A percentile compares a stretch with the other conserved stretches of the same genome.
These are phyloP conservation scores for Kuschelorhynchus macadamiae DNA, from an alignment of 2,888 invertebrate genomes.

Conservation along the genomic window DNA sequence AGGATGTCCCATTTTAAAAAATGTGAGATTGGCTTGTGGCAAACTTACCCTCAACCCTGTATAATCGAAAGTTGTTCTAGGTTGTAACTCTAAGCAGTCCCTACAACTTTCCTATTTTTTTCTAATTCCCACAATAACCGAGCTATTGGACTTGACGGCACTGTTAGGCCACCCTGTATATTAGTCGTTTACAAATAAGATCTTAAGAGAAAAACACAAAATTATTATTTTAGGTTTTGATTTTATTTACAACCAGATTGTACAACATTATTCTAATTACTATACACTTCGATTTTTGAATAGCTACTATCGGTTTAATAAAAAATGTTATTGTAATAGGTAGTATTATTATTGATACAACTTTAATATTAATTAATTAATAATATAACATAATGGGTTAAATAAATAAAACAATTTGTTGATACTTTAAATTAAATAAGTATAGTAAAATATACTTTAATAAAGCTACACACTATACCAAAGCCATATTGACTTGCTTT, in stretches of 20 bases:
- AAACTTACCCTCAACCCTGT: no score
- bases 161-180: no score
- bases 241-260: slow-evolving; percentile 70
- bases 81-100: no score
- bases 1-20: no score
- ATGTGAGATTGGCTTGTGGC: no score
- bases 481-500: slow-evolving; percentile 17
- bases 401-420: slow-evolving; percentile 59
- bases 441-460: slow-evolving; percentile 43
- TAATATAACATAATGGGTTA: slow-evolving; percentile 59
- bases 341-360: slow-evolving; percentile 62
- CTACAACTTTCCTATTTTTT: no score
- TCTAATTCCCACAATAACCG: no score
- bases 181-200: no score
- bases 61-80: no score
- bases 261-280: slow-evolving; percentile 68
- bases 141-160: no score
- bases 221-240: slow-evolving; percentile 48
- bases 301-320: slow-evolving; percentile 67
- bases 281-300: slow-evolving; percentile 68
- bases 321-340: slow-evolving; percentile 67
- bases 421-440: slow-evolving; percentile 45
- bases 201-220: no score
- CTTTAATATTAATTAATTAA: slow-evolving; percentile 61
- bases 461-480: slow-evolving; percentile 33